Conservation (phyloP, 35 echinoderm and acorn worm genomes). For the Holothuria glaberrima region DNA sequence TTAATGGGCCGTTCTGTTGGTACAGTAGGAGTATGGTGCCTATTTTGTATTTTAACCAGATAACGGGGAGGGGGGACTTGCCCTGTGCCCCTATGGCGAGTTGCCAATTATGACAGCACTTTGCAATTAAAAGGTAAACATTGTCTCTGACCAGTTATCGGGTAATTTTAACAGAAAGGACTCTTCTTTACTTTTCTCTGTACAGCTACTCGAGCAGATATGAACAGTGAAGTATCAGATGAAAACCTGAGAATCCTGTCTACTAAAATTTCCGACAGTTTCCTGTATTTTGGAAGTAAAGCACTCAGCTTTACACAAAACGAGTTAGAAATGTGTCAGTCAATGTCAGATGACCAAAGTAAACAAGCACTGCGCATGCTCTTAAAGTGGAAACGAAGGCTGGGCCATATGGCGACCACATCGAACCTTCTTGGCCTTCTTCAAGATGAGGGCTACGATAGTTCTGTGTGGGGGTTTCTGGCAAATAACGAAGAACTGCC, state of each 20-base stretch:
- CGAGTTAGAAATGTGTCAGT: not conserved
- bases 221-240: not conserved
- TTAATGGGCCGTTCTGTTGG: too few species aligned
- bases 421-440: not conserved
- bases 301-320: not conserved
- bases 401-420: not conserved
- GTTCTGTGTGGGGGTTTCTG: constrained; percentile 4
- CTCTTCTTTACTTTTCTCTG: not conserved
- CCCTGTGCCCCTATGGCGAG: too few species aligned
- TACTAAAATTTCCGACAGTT: not conserved
- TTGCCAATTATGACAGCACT: too few species aligned
- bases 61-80: too few species aligned
- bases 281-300: not conserved
- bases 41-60: too few species aligned
- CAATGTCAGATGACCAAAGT: not conserved
- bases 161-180: too few species aligned
- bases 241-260: constrained; percentile 2
- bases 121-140: too few species aligned
- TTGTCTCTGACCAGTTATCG: too few species aligned
- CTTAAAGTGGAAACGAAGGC: constrained; percentile 4
- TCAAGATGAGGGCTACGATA: not conserved
- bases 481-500: not conserved
- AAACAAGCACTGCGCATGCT: constrained; percentile 17
- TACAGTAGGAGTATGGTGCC: too few species aligned
- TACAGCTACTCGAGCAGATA: not conserved